phyloP scores from a whole-genome alignment of 2,797 vertebrate species.

The Cephalopachus bancanus region DNA sequence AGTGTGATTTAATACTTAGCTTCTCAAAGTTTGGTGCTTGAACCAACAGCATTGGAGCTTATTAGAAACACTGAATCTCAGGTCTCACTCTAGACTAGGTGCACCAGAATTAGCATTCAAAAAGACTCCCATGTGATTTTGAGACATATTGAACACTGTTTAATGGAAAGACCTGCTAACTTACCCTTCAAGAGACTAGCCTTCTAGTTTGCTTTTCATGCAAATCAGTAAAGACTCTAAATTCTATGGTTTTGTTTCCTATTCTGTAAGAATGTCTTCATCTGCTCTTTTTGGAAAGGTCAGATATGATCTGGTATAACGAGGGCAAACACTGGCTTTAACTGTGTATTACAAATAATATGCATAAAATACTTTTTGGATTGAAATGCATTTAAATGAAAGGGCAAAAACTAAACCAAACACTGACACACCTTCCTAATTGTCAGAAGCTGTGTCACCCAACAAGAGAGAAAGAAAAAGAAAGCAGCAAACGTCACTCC shows the following conservation, averaged over 20 bases:
- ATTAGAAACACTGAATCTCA: background rate
- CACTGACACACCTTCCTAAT: background rate
- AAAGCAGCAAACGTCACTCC: background rate
- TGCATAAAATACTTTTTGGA: background rate
- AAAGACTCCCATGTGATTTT: background rate
- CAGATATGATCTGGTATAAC: background rate
- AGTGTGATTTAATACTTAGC: conserved; percentile 55
- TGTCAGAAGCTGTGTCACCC: background rate
- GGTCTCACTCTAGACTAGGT: background rate
- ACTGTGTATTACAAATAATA: background rate
- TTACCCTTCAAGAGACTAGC: background rate
- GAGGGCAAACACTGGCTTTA: background rate
- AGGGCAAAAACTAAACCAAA: background rate
- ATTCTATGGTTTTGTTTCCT: background rate
- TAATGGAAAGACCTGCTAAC: background rate
- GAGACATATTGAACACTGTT: background rate
- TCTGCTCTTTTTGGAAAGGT: conserved; percentile 36
- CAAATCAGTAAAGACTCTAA: background rate
- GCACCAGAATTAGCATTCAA: background rate
- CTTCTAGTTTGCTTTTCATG: background rate
- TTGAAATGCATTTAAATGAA: background rate
- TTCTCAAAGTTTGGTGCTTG: background rate
- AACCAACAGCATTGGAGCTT: background rate
- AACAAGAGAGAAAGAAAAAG: background rate
- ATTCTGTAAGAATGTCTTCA: background rate